phyloP scores from a whole-genome alignment of 2,797 vertebrate species.

The Limosa lapponica region DNA sequence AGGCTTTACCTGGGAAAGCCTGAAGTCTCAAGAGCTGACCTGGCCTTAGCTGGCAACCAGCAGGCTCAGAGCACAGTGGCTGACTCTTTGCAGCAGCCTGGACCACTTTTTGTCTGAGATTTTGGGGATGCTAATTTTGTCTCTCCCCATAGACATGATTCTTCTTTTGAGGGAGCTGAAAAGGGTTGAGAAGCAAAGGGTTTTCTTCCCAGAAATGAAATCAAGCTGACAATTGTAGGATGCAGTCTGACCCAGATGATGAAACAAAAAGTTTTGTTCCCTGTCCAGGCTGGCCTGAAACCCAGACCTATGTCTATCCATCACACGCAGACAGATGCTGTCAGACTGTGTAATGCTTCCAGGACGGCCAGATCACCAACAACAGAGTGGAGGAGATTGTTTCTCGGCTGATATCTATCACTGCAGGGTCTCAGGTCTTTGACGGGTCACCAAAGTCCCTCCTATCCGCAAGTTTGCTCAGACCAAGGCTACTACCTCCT shows the following conservation, averaged over 20 bases:
- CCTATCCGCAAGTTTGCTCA: background rate
- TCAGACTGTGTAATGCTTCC: background rate
- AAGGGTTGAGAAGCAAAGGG: background rate
- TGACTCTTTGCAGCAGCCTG: background rate
- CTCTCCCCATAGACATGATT: background rate
- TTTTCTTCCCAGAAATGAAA: background rate
- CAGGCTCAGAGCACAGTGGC: background rate
- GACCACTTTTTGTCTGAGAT: background rate
- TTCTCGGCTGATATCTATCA: background rate
- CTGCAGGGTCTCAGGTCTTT: background rate
- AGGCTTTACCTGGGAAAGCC: background rate
- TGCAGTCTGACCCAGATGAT: background rate
- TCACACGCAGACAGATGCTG: background rate
- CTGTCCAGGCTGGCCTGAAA: background rate
- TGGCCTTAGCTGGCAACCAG: background rate
- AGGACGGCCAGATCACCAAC: background rate
- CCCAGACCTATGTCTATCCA: background rate
- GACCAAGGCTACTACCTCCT: background rate
- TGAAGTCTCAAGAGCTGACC: background rate
- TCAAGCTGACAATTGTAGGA: background rate
- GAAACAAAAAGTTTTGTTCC: background rate
- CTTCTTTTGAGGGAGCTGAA: background rate
- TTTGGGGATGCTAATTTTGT: background rate
- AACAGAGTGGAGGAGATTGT: background rate
- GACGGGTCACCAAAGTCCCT: background rate